Conservation (phyloP, 2,888 invertebrate genomes). For the Pollenia angustigena region DNA sequence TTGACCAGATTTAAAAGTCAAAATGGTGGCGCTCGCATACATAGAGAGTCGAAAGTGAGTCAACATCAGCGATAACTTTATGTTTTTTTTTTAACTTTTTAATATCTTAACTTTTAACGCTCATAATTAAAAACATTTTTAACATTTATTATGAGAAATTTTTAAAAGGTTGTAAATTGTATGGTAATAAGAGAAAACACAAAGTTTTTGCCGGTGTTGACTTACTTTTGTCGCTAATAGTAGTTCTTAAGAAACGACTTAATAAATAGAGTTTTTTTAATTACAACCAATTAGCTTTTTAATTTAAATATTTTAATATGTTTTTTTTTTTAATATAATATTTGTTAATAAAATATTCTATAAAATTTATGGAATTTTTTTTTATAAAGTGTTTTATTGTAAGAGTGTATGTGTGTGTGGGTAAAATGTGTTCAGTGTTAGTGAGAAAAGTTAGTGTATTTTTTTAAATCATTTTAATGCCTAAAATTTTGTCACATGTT, state of each 20-base stretch:
- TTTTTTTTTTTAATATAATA: constrained; percentile 8
- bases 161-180: too few relatives aligned
- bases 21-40: background rate
- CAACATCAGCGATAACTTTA: too few relatives aligned
- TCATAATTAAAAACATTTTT: too few relatives aligned
- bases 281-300: constrained; percentile 73
- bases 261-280: constrained; percentile 49
- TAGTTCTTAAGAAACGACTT: constrained; percentile 51
- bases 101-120: too few relatives aligned
- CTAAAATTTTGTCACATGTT: constrained; percentile 51
- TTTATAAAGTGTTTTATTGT: constrained; percentile 7
- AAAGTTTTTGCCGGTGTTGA: too few relatives aligned
- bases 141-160: too few relatives aligned
- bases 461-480: constrained; percentile 53
- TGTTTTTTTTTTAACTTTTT: too few relatives aligned
- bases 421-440: background rate
- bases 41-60: too few relatives aligned
- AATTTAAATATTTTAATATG: constrained; percentile 44
- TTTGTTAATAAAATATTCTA: constrained; percentile 53
- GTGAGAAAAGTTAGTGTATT: constrained; percentile 9
- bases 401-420: background rate
- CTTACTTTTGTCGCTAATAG: background rate
- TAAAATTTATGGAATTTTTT: constrained; percentile 61
- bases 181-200: too few relatives aligned
- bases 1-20: constrained; percentile 6